phyloP scores from a whole-genome alignment of 2,113 vertebrate genomes.

The Sinocyclocheilus anshuiensis region DNA sequence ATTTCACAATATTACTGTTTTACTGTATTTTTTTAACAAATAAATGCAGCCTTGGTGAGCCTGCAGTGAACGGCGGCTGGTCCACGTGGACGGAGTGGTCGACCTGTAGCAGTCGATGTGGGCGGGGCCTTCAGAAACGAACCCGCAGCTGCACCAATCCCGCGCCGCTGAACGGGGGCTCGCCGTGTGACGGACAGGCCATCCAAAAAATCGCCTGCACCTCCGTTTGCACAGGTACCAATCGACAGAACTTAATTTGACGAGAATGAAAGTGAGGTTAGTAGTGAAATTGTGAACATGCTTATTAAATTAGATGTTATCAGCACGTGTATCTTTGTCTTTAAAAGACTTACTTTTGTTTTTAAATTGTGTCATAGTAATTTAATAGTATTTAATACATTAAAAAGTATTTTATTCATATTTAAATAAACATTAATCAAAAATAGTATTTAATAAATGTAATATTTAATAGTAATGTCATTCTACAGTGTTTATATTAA shows the following conservation, averaged over 20 bases:
- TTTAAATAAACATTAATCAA: no score
- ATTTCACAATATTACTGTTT: neutral
- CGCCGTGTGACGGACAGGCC: constrained; percentile 89
- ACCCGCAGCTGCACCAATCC: constrained; percentile 95
- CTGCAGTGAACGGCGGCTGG: constrained; percentile 91
- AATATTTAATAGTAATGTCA: neutral
- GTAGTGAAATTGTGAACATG: neutral
- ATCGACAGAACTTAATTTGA: neutral
- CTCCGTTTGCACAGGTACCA: constrained; percentile 87
- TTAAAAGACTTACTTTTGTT: neutral
- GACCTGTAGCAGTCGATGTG: constrained; percentile 88
- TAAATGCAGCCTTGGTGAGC: neutral
- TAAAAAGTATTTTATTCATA: neutral
- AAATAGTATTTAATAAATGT: neutral
- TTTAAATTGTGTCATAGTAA: neutral
- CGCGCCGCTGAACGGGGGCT: constrained; percentile 89
- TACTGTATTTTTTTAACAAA: neutral
- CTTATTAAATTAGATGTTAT: neutral
- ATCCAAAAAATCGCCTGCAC: constrained; percentile 92
- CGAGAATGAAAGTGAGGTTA: neutral
- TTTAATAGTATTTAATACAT: no score
- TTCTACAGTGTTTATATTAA: neutral
- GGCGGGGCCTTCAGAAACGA: constrained; percentile 90
- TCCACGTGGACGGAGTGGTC: constrained; percentile 98
- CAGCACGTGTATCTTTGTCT: neutral